Conservation (phyloP, 2,113 vertebrate genomes). For the Garra rufa region DNA sequence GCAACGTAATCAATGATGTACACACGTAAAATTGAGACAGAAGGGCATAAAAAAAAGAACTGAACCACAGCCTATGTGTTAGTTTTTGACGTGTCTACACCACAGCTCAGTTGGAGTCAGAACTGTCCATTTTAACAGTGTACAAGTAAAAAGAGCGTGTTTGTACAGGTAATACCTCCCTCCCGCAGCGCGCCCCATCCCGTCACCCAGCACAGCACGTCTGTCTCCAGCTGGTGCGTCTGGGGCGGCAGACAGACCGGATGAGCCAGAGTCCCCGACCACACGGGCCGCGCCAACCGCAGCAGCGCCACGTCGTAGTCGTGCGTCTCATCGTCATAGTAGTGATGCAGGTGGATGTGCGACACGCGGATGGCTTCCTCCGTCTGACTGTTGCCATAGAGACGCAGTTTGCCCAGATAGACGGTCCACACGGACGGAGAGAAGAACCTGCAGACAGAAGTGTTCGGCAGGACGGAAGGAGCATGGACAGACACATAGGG, state of each 20-base stretch:
- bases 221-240: conserved; percentile 85
- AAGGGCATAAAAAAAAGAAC: no score
- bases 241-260: conserved; percentile 87
- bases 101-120: no score
- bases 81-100: no score
- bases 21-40: no score
- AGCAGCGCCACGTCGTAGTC: conserved; percentile 93
- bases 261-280: conserved; percentile 72
- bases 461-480: background rate
- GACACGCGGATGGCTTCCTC: conserved; percentile 86
- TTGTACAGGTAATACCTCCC: conserved; percentile 73
- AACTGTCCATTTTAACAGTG: no score
- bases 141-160: no score
- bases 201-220: conserved; percentile 90
- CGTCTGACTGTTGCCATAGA: conserved; percentile 74
- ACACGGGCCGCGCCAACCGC: conserved; percentile 83
- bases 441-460: conserved; percentile 72
- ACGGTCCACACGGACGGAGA: conserved; percentile 86
- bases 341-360: conserved; percentile 85
- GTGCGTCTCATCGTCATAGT: conserved; percentile 85
- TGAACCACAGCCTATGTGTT: no score
- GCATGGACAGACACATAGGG: background rate
- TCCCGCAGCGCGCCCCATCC: conserved; percentile 89
- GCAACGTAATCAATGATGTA: no score
- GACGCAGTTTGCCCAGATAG: conserved; percentile 84